A percentile compares a stretch with the other conserved stretches of the same genome.
These are phyloP conservation scores for Dendrocincla tyrannina DNA, from an alignment of 2,797 vertebrate species.

Conservation along the genomic window DNA sequence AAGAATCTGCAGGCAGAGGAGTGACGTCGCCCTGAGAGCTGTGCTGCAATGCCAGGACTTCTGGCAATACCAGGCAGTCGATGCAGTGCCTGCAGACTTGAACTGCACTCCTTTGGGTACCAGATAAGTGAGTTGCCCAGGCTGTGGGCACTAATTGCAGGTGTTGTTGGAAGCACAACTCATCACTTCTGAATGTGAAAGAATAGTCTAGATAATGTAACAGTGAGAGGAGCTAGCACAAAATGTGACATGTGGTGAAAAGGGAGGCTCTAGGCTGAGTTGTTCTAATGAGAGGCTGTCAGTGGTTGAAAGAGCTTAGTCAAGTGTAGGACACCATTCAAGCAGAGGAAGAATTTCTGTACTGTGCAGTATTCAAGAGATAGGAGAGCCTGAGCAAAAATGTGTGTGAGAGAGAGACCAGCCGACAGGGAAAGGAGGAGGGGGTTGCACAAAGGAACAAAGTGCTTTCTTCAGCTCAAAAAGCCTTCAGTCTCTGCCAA, in stretches of 20 bases:
- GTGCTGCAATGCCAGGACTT: background rate
- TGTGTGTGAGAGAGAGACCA: background rate
- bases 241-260: background rate
- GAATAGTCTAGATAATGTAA: background rate
- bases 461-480: slow-evolving; percentile 26
- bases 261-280: background rate
- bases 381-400: background rate
- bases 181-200: background rate
- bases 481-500: background rate
- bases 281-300: slow-evolving; percentile 30
- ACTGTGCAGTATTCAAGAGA: background rate
- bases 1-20: background rate
- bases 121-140: background rate
- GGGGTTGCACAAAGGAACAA: background rate
- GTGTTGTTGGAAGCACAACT: background rate
- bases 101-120: background rate
- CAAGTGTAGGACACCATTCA: slow-evolving; percentile 10
- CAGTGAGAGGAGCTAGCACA: background rate
- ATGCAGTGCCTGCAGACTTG: background rate
- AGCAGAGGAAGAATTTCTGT: background rate
- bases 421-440: background rate
- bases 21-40: accelerated
- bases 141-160: background rate
- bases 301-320: background rate
- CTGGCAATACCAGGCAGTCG: background rate